These are phyloP conservation scores for Sphaerophoria rueppellii DNA, from an alignment of 2,888 invertebrate species.

Conservation along the genomic window DNA sequence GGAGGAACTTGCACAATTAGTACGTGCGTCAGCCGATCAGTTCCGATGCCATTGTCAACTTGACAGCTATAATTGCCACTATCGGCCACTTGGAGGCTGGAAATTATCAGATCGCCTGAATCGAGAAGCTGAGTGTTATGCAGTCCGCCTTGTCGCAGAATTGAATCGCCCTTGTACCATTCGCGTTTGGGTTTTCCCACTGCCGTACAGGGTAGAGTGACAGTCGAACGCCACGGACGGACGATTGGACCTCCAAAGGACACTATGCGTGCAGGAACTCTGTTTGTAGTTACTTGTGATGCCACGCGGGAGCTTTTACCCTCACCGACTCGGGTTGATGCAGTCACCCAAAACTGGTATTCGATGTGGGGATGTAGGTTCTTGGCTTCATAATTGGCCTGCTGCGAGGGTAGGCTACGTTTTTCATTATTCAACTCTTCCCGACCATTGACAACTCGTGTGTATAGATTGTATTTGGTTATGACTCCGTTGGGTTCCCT, in stretches of 20 bases:
- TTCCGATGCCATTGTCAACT: slow-evolving; percentile 86
- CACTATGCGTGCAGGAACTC: slow-evolving; percentile 87
- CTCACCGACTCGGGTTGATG: slow-evolving; percentile 89
- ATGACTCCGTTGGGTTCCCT: slow-evolving; percentile 89
- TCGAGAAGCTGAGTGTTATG: slow-evolving; percentile 86
- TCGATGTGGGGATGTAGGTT: slow-evolving; percentile 87
- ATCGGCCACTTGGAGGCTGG: slow-evolving; percentile 86
- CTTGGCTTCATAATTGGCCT: slow-evolving; percentile 87
- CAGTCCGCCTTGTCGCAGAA: slow-evolving; percentile 84
- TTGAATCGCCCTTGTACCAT: slow-evolving; percentile 85
- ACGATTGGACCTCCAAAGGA: slow-evolving; percentile 88
- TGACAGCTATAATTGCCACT: slow-evolving; percentile 89
- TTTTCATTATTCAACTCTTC: slow-evolving; percentile 88
- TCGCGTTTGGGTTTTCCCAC: slow-evolving; percentile 87
- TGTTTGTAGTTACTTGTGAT: slow-evolving; percentile 86
- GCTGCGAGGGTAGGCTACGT: slow-evolving; percentile 85
- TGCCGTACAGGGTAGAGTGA: slow-evolving; percentile 85
- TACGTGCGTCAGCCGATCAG: slow-evolving; percentile 86
- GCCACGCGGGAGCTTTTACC: slow-evolving; percentile 88
- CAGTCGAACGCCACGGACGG: slow-evolving; percentile 87
- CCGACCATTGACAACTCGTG: slow-evolving; percentile 86
- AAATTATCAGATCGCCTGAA: slow-evolving; percentile 86
- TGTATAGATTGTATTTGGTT: slow-evolving; percentile 89
- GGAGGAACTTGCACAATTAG: slow-evolving; percentile 90
- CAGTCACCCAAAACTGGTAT: slow-evolving; percentile 91